These are phyloP conservation scores for Hemithea aestivaria DNA, from an alignment of 2,888 invertebrate genomes.

Conservation along the genomic window DNA sequence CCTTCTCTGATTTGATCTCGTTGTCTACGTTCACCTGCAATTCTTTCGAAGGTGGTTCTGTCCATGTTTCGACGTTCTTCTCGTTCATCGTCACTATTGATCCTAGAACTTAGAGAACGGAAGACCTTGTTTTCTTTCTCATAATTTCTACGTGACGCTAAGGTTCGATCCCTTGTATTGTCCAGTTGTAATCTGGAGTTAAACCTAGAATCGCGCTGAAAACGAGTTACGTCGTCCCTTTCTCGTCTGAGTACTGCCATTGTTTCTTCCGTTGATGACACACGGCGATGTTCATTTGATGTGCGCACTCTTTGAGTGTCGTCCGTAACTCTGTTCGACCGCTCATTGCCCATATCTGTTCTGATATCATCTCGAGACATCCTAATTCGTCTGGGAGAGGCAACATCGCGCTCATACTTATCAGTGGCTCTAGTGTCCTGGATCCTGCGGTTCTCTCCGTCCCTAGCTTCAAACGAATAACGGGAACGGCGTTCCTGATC, in stretches of 20 bases:
- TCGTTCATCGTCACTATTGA: constrained; percentile 2
- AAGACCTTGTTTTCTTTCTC: constrained; percentile 8
- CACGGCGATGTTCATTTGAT: constrained; percentile 9
- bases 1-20: constrained; percentile 6
- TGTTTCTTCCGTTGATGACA: constrained; percentile 9
- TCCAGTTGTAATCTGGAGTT: constrained; percentile 11
- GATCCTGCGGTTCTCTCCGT: constrained; percentile 8
- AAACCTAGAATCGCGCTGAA: constrained; percentile 13
- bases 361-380: constrained; percentile 8
- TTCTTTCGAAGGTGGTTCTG: neutral
- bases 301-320: constrained; percentile 2
- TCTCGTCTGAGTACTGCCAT: constrained; percentile 3
- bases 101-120: constrained; percentile 10
- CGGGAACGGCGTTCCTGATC: constrained; percentile 12
- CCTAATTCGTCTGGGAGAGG: constrained; percentile 14
- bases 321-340: constrained; percentile 1
- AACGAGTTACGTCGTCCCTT: constrained; percentile 12
- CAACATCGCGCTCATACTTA: constrained; percentile 16
- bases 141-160: constrained; percentile 9
- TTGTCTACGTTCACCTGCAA: constrained; percentile 6
- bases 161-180: constrained; percentile 12
- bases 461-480: constrained; percentile 1
- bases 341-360: constrained; percentile 1
- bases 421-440: constrained; percentile 13
- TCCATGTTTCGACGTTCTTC: constrained; percentile 2